A percentile compares a stretch with the other conserved stretches of the same genome.
phyloP scores from a whole-genome alignment of 2,888 invertebrate species.

The Hydroisotoma schaefferi region DNA sequence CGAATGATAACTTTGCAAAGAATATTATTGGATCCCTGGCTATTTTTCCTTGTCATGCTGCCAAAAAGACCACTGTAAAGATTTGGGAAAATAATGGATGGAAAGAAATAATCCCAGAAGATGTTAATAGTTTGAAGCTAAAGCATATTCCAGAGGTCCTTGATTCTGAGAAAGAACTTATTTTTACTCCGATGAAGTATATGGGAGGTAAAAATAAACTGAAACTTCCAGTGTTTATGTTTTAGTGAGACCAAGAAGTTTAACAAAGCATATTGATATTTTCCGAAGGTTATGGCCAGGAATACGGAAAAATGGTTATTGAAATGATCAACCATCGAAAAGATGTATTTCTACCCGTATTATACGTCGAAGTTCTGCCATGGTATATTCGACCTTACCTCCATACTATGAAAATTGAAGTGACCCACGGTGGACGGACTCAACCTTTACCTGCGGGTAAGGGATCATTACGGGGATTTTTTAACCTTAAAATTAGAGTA shows the following conservation, averaged over 20 bases:
- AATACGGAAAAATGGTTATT: slow-evolving; percentile 76
- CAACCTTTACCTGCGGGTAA: slow-evolving; percentile 24
- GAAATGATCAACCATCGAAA: slow-evolving; percentile 46
- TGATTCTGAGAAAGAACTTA: slow-evolving; percentile 16
- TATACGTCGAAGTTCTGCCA: slow-evolving; percentile 79
- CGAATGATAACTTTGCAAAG: slow-evolving; percentile 75
- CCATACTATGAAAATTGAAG: slow-evolving; percentile 58
- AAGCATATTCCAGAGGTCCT: slow-evolving; percentile 28
- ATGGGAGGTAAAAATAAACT: slow-evolving; percentile 57
- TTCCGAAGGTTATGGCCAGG: slow-evolving; percentile 78
- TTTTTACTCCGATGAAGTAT: slow-evolving; percentile 56
- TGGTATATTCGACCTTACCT: slow-evolving; percentile 88
- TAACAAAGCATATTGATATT: background rate
- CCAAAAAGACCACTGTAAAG: slow-evolving; percentile 74
- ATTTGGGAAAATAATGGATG: slow-evolving; percentile 41
- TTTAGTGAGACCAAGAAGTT: background rate
- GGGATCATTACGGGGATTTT: background rate
- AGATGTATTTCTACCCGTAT: slow-evolving; percentile 61
- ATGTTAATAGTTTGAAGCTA: slow-evolving; percentile 37
- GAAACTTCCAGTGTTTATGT: slow-evolving; percentile 3
- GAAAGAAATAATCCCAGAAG: slow-evolving; percentile 26
- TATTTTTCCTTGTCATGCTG: slow-evolving; percentile 75
- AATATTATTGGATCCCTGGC: slow-evolving; percentile 83
- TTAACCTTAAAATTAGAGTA: too few species aligned
- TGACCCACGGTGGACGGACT: slow-evolving; percentile 19